Evolutionary conservation across 2,797 vertebrate genomes (phyloP).

Genomic region (Morus bassanus): DNA sequence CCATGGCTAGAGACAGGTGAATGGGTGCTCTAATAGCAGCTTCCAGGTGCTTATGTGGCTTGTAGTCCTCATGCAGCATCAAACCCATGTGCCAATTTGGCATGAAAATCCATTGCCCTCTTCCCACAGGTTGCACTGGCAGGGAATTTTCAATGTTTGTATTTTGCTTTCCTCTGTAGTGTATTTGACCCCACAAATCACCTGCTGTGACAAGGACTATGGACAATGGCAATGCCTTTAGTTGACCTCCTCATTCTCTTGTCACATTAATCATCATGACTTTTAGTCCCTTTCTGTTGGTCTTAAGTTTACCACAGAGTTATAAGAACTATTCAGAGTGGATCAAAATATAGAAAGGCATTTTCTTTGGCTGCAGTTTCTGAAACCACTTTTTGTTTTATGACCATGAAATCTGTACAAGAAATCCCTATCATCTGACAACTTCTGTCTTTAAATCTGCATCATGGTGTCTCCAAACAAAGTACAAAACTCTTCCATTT

Average conservation of each 20-base stretch:
- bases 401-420: background rate
- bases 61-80: background rate
- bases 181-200: background rate
- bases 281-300: background rate
- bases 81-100: background rate
- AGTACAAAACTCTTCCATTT: background rate
- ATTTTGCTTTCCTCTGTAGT: background rate
- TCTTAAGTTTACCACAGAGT: background rate
- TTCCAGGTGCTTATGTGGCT: background rate
- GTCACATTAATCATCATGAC: background rate
- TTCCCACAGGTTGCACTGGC: background rate
- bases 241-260: background rate
- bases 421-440: background rate
- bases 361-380: background rate
- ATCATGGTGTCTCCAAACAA: background rate
- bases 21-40: background rate
- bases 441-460: background rate
- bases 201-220: background rate
- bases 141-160: background rate
- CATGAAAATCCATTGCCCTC: background rate
- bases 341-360: background rate
- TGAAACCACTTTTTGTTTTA: background rate
- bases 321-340: background rate
- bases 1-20: slow-evolving; percentile 18
- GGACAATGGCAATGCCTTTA: background rate